Conservation (phyloP, 2,113 vertebrate species). For the Leucopsar rothschildi region DNA sequence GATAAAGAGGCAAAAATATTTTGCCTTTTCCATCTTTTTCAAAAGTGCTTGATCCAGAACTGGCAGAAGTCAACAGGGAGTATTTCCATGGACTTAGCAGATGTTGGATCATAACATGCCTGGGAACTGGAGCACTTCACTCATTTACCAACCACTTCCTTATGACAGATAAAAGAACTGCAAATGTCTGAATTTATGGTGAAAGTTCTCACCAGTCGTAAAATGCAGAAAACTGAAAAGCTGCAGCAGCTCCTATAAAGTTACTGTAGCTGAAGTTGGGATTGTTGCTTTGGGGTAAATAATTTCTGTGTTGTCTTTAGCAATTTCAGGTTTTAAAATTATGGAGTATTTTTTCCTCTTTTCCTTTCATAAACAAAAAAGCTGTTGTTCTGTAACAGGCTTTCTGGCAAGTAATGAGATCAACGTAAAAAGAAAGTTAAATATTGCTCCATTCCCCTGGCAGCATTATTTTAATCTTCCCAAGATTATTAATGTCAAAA, state of each 20-base stretch:
- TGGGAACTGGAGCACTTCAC: neutral
- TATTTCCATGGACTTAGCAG: slow-evolving; percentile 5
- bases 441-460: slow-evolving; percentile 46
- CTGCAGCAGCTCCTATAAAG: slow-evolving; percentile 35
- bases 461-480: slow-evolving; percentile 55
- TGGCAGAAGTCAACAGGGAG: neutral
- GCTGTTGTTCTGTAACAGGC: slow-evolving; percentile 45
- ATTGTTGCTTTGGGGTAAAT: slow-evolving; percentile 52
- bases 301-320: slow-evolving; percentile 59
- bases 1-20: neutral
- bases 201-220: slow-evolving; percentile 1
- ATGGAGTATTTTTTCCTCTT: slow-evolving; percentile 26
- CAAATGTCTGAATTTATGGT: slow-evolving; percentile 1
- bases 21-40: neutral
- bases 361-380: slow-evolving; percentile 65
- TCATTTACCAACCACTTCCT: slow-evolving; percentile 3
- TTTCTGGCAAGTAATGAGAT: slow-evolving; percentile 63
- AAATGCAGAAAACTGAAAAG: slow-evolving; percentile 45
- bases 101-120: slow-evolving; percentile 7
- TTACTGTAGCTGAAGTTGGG: slow-evolving; percentile 38
- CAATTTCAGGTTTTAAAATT: slow-evolving; percentile 51
- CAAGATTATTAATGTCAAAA: slow-evolving; percentile 18
- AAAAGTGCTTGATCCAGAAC: neutral
- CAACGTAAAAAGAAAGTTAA: slow-evolving; percentile 65
- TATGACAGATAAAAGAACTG: slow-evolving; percentile 7